phyloP scores from a whole-genome alignment of 2,797 vertebrate genomes.

The Sebastes matsubarae region DNA sequence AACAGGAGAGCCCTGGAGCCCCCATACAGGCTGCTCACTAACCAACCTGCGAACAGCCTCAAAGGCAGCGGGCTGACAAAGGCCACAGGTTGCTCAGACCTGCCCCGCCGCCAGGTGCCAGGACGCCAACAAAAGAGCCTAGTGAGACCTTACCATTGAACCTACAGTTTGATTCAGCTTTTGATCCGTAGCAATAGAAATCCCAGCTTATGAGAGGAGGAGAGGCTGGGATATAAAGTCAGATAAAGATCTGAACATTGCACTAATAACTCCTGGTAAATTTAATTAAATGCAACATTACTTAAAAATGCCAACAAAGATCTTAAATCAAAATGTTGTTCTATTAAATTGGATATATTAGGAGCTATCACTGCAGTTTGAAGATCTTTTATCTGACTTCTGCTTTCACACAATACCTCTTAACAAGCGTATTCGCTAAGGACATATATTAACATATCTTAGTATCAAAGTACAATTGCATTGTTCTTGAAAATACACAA shows the following conservation, averaged over 20 bases:
- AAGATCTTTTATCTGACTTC: not conserved
- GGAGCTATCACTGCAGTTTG: not conserved
- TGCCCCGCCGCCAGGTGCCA: slow-evolving; percentile 72
- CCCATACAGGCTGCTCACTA: slow-evolving; percentile 68
- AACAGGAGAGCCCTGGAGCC: slow-evolving; percentile 80
- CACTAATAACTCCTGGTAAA: not conserved
- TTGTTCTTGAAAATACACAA: not conserved
- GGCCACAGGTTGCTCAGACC: slow-evolving; percentile 69
- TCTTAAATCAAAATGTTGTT: not conserved
- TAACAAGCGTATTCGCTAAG: not conserved
- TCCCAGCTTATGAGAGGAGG: slow-evolving; percentile 40
- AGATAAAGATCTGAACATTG: not conserved
- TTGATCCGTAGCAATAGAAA: slow-evolving; percentile 54
- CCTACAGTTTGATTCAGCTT: slow-evolving; percentile 48
- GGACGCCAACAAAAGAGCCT: slow-evolving; percentile 61
- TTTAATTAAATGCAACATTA: not conserved
- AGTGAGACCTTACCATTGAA: slow-evolving; percentile 32
- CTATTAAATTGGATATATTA: not conserved
- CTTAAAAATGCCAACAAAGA: not conserved
- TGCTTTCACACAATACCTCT: not conserved
- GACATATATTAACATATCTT: not conserved
- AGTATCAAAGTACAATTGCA: not conserved
- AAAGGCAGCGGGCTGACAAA: slow-evolving; percentile 68
- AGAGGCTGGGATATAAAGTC: not conserved
- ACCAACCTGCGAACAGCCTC: slow-evolving; percentile 62